Evolutionary conservation across 2,113 vertebrate genomes (phyloP).

Genomic region (Scatophagus argus): DNA sequence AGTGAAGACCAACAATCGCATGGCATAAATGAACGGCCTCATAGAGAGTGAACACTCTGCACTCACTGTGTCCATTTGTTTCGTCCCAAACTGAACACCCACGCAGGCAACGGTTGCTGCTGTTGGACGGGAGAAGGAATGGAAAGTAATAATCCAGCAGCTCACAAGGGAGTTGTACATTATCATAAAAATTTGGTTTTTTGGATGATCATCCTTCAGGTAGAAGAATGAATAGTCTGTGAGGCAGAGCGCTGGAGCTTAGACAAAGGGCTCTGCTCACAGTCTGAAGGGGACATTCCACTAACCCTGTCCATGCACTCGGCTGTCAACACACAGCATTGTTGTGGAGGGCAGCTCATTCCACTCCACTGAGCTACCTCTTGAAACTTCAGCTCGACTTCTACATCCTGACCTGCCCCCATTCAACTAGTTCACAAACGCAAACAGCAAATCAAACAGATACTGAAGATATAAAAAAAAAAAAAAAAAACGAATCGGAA

Average conservation of each 20-base stretch:
- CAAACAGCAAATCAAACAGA: slow-evolving; percentile 52
- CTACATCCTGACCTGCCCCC: slow-evolving; percentile 45
- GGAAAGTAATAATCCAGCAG: slow-evolving; percentile 3
- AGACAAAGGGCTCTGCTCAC: slow-evolving; percentile 58
- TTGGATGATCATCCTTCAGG: slow-evolving; percentile 54
- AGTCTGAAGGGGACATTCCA: slow-evolving; percentile 75
- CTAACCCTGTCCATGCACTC: slow-evolving; percentile 66
- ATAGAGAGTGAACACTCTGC: slow-evolving; percentile 9
- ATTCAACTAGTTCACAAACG: slow-evolving; percentile 14
- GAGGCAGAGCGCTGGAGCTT: slow-evolving; percentile 7
- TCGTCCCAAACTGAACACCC: slow-evolving; percentile 15
- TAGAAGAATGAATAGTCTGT: slow-evolving; percentile 50
- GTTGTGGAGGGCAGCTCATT: slow-evolving; percentile 73
- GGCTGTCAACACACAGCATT: slow-evolving; percentile 79
- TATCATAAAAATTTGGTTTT: background rate
- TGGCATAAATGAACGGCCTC: background rate
- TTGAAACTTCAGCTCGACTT: slow-evolving; percentile 66
- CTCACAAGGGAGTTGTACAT: background rate
- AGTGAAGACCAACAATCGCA: background rate
- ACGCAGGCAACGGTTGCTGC: slow-evolving; percentile 25
- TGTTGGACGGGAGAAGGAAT: slow-evolving; percentile 18
- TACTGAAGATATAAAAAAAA: slow-evolving; percentile 29
- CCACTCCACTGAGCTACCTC: slow-evolving; percentile 73
- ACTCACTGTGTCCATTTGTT: slow-evolving; percentile 6
- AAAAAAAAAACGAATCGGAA: background rate